Percentiles rank a stretch among this genome's conserved stretches.
phyloP scores from a whole-genome alignment of 2,888 invertebrate genomes.

The Lycophotia porphyrea region DNA sequence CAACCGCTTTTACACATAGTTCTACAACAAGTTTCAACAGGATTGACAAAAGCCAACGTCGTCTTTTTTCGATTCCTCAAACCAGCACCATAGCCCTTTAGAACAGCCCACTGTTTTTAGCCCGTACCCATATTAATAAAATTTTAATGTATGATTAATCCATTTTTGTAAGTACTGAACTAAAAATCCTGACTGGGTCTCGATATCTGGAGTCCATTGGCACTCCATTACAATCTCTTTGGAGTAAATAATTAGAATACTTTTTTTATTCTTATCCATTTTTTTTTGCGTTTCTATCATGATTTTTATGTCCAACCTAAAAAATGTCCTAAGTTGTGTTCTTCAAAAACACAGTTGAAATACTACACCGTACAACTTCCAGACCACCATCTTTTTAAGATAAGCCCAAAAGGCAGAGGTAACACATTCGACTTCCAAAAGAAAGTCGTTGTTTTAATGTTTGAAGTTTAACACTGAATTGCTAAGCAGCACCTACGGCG shows the following conservation, averaged over 20 bases:
- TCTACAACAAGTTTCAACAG: too few species aligned
- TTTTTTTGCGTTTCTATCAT: neutral
- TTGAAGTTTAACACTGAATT: constrained; percentile 54
- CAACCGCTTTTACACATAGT: neutral
- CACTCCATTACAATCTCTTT: neutral
- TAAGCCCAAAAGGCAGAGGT: constrained; percentile 3
- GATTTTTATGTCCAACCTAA: neutral
- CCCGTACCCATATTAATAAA: too few species aligned
- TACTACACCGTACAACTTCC: neutral
- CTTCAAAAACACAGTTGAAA: neutral
- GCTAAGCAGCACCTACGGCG: constrained; percentile 40
- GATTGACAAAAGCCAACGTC: neutral
- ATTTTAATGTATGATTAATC: too few species aligned
- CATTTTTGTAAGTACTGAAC: too few species aligned
- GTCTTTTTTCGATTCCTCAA: neutral
- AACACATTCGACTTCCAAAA: constrained; percentile 36
- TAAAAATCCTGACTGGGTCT: too few species aligned
- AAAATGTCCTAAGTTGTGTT: neutral
- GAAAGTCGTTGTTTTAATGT: constrained; percentile 50
- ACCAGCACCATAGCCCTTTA: neutral
- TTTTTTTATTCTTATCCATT: neutral
- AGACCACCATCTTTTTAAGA: constrained; percentile 8
- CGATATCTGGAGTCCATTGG: too few species aligned
- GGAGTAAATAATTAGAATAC: neutral
- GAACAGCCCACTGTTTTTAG: neutral